Evolutionary conservation across 2,113 vertebrate species (phyloP).

Genomic region (Gymnogyps californianus): DNA sequence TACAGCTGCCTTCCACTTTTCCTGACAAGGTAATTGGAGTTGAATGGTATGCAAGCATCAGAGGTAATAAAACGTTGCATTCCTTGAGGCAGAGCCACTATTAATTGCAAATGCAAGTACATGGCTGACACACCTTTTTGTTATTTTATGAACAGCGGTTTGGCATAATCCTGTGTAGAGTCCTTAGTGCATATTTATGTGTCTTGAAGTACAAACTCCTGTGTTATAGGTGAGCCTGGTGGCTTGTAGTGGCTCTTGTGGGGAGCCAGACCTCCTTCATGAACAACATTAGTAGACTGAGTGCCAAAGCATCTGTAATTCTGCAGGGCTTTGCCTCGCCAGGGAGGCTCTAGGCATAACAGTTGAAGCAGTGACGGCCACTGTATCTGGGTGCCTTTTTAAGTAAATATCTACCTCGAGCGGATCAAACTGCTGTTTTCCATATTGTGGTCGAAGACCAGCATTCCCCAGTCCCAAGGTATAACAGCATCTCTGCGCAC

Average conservation of each 20-base stretch:
- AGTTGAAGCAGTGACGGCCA: not conserved
- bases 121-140: not conserved
- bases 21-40: not conserved
- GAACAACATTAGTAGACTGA: no score
- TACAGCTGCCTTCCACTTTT: not conserved
- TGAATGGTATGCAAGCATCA: not conserved
- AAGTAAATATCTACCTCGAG: not conserved
- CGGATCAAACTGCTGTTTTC: not conserved
- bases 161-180: not conserved
- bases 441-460: not conserved
- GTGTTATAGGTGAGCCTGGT: not conserved
- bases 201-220: not conserved
- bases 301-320: not conserved
- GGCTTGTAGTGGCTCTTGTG: not conserved
- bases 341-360: not conserved
- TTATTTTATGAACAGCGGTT: rapidly evolving
- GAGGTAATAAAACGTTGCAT: not conserved
- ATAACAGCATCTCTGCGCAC: not conserved
- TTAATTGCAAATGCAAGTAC: not conserved
- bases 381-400: not conserved
- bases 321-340: not conserved
- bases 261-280: not conserved
- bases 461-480: not conserved
- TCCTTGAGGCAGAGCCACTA: not conserved
- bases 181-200: not conserved